Base-by-base conservation (phyloP, 2,797 vertebrate species). In the Anableps anableps region DNA sequence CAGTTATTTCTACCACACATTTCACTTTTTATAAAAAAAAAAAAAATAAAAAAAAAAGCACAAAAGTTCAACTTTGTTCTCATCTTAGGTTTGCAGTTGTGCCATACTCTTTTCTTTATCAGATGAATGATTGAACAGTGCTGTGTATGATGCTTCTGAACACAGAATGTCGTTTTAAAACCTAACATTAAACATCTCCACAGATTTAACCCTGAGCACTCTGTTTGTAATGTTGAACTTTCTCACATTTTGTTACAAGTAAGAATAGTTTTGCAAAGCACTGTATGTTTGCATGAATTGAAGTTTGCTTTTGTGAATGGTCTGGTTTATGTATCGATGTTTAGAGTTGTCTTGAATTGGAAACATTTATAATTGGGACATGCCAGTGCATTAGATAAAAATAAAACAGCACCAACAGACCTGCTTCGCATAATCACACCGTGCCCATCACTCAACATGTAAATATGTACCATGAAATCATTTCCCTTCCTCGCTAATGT, bases 401-500 rank as follows among this genome's bases (percentile, higher is more conserved):
- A 74, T 80, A 75, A 71, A 71, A 45, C 26, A 1, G 26, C 76
- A 76, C 26, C 85, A 80, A 48, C 74, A 82, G 62, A 84, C 76
- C 50, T 75, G 74, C 41, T 81, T 76, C 79, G 75, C 79, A 72
- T 85, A 78, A 76, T 81, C 76, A 60, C 43, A 58, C 77, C 10
- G 45, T 31, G 71, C 78, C 84, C 76, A 86, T 89, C 80, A 47
- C 72, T 85, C 75, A 86, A 76, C 86, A 80, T 82, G 85, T 77
- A 86, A 91, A 87, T 72, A 76, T 72, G 75, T 79, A 50, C 81
- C 80, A 66, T 85, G 74, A 84, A 90, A 86, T 85, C 76, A 89
- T 82, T 90, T 91, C 84, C 83, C 86, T 79, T 84, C 82, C 88
- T 80, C 85, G 80, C 87, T 93, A 95, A 94, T 94, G 92, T 84